Percentiles rank a stretch among this genome's conserved stretches.
Conservation (phyloP, 92 coral and sea anemone genomes). For the Diadumene lineata region DNA sequence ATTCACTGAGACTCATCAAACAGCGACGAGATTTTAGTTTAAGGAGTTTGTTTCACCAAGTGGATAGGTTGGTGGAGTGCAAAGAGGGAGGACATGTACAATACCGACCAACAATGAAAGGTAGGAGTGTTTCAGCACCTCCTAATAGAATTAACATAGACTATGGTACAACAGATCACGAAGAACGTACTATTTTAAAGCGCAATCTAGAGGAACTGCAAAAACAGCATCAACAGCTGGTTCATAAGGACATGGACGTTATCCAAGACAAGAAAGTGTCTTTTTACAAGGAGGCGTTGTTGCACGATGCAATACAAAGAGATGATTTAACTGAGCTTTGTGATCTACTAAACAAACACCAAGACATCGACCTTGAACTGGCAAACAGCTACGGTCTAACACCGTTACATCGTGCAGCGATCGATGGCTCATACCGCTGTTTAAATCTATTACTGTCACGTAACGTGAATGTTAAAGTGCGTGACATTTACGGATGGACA, state of each 20-base stretch:
- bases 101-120: not conserved
- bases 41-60: conserved; percentile 9
- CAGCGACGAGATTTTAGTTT: conserved; percentile 11
- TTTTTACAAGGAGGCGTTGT: conserved; percentile 18
- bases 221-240: too few relatives aligned
- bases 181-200: not conserved
- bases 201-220: not conserved
- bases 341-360: conserved; percentile 31
- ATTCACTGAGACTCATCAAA: conserved; percentile 16
- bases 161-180: not conserved
- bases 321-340: conserved; percentile 60
- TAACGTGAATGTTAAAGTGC: conserved; percentile 65
- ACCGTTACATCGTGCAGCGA: conserved; percentile 78
- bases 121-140: conserved; percentile 3
- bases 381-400: conserved; percentile 67
- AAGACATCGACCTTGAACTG: conserved; percentile 28
- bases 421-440: conserved; percentile 77
- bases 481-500: conserved; percentile 85
- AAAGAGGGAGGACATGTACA: not conserved
- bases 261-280: conserved; percentile 16
- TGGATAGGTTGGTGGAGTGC: not conserved
- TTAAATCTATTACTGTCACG: conserved; percentile 67
- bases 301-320: conserved; percentile 45
- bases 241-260: not conserved
- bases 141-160: not conserved